A percentile compares a stretch with the other conserved stretches of the same genome.
These are phyloP conservation scores for Sebastiscus tertius DNA, from an alignment of 2,797 vertebrate genomes.

Conservation along the genomic window DNA sequence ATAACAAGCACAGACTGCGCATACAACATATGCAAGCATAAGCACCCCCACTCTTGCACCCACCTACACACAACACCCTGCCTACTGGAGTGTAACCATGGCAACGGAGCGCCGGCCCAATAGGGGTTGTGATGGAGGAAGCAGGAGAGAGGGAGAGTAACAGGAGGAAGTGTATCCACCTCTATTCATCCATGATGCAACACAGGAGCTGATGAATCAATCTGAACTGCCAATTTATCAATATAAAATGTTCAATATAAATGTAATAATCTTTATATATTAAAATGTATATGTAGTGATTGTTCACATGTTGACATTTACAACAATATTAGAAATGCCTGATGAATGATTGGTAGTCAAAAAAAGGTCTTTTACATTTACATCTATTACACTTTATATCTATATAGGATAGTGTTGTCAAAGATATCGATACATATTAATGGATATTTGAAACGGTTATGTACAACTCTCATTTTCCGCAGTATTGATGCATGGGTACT, in stretches of 20 bases:
- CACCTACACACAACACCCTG: slow-evolving; percentile 55
- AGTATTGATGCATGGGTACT: too few relatives aligned
- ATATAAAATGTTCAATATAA: neutral
- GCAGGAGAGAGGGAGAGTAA: slow-evolving; percentile 33
- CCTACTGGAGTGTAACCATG: slow-evolving; percentile 75
- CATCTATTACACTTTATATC: neutral
- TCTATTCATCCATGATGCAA: slow-evolving; percentile 24
- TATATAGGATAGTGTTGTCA: too few relatives aligned
- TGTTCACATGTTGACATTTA: neutral
- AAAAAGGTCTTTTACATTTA: neutral
- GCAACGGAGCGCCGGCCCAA: slow-evolving; percentile 71
- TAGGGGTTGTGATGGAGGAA: slow-evolving; percentile 62
- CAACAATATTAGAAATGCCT: neutral
- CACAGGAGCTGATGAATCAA: slow-evolving; percentile 28
- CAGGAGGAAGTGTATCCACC: slow-evolving; percentile 36
- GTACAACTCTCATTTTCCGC: too few relatives aligned
- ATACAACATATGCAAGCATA: slow-evolving; percentile 47
- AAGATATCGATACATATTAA: too few relatives aligned
- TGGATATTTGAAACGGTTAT: too few relatives aligned
- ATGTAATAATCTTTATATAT: neutral
- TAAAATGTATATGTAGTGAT: neutral
- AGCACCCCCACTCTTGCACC: slow-evolving; percentile 45
- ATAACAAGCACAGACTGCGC: slow-evolving; percentile 18
- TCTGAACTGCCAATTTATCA: neutral
- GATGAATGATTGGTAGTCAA: neutral